Base-by-base conservation (phyloP, 2,888 invertebrate species). In the Calephelis perditalis region DNA sequence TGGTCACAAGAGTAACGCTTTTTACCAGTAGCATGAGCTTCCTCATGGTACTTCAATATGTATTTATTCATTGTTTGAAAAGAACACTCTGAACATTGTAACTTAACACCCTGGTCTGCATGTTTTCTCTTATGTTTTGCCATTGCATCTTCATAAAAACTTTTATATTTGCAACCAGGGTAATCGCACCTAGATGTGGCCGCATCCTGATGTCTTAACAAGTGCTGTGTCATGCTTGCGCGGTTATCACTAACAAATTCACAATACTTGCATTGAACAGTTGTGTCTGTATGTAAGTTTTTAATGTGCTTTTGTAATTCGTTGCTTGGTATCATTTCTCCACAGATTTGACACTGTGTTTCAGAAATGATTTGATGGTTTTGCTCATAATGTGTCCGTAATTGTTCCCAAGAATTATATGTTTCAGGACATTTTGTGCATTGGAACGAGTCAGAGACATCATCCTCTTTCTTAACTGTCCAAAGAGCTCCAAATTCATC, bases 31-130 rank as follows among this genome's bases (percentile, higher is more conserved):
- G 70, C 66, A 63, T 90, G 89, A 0, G 86, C 87, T 68, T 88
- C 87, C 56, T 87, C 87, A 1, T 90, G 89, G 57, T 89, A 87
- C 54, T 74, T 84, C 35, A 90, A 66, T 7, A 88, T 82, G 59
- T 90, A 88, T 64, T 88, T 88, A 67, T 87, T 88, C 86, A 87
- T 88, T 0, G 83, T 81, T 67, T 86, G 86, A 65, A 89, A 90
- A 0, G 87, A 78, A 65, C 89, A 89, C 26, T 83, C 78, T 0
- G 77, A 68, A 65, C 89, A 90, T 62, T 88, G 86, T 15, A 87
- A 67, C 67, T 86, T 88, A 0, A 86, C 81, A 7, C 87, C 86
- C 43, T 76, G 70, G 47, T 86, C 86, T 0, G 67, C 69, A 65
- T 90, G 89, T 60, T 78, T 84, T 2, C 74, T 68, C 59, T 76